Conservation (phyloP, 2,888 invertebrate genomes). For the Lamproptera curius region DNA sequence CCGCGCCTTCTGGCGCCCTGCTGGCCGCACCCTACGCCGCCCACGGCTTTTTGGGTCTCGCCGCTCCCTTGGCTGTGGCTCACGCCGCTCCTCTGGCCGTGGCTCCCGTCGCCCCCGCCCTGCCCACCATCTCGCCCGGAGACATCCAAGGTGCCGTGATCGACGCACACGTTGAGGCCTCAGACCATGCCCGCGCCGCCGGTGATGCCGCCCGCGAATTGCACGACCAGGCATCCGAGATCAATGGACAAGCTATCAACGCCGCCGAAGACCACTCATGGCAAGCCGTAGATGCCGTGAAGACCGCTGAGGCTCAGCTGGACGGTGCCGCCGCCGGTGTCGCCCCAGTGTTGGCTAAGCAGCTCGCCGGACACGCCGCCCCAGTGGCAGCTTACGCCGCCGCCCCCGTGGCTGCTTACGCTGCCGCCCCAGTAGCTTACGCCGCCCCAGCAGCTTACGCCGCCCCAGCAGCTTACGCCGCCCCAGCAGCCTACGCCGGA, state of each 20-base stretch:
- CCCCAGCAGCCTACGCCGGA: slow-evolving; percentile 28
- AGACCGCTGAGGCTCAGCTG: slow-evolving; percentile 63
- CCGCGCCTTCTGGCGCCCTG: slow-evolving; percentile 59
- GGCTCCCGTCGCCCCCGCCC: slow-evolving; percentile 43
- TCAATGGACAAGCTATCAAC: slow-evolving; percentile 67
- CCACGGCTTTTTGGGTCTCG: slow-evolving; percentile 26
- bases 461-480: slow-evolving; percentile 31
- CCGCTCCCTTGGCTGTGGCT: slow-evolving; percentile 33
- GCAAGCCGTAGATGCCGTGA: slow-evolving; percentile 66
- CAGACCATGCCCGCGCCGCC: slow-evolving; percentile 68
- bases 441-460: slow-evolving; percentile 31
- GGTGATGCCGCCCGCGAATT: slow-evolving; percentile 62
- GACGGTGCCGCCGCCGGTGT: slow-evolving; percentile 70
- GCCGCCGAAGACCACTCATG: slow-evolving; percentile 71
- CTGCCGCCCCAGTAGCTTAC: slow-evolving; percentile 33
- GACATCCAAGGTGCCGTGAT: slow-evolving; percentile 66
- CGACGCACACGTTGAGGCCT: slow-evolving; percentile 66
- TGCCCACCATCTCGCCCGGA: slow-evolving; percentile 68
- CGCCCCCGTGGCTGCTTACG: slow-evolving; percentile 31
- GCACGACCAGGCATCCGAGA: slow-evolving; percentile 68
- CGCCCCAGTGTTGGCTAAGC: slow-evolving; percentile 65
- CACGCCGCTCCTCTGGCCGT: slow-evolving; percentile 42
- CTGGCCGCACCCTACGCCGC: slow-evolving; percentile 47
- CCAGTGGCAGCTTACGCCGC: slow-evolving; percentile 32
- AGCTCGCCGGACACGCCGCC: slow-evolving; percentile 56